Conservation (phyloP, 2,113 vertebrate species). For the Oceanodroma tethys region DNA sequence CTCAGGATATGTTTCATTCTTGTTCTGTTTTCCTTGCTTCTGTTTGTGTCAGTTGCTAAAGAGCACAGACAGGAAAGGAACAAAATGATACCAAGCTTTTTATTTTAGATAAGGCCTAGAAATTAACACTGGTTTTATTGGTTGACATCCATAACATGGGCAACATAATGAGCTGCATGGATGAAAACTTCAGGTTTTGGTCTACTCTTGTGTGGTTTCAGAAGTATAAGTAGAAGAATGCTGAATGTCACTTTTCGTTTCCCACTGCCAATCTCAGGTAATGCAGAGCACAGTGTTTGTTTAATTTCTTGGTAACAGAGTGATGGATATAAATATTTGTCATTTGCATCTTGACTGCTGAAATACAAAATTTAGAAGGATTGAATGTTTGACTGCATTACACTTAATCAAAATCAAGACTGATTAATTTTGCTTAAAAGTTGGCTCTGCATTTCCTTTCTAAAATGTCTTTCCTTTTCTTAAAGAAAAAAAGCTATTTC, state of each 20-base stretch:
- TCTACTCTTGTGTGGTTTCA: not conserved
- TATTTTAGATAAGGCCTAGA: not conserved
- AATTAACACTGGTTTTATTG: not conserved
- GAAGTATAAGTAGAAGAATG: not conserved
- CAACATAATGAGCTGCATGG: not conserved
- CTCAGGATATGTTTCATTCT: not conserved
- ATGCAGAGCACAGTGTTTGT: not conserved
- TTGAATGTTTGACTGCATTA: not conserved
- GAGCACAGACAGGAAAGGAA: not conserved
- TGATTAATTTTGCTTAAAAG: not conserved
- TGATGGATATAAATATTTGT: not conserved
- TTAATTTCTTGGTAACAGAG: not conserved
- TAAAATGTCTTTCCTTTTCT: not conserved
- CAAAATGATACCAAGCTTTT: not conserved
- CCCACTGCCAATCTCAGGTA: not conserved
- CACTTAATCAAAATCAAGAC: not conserved
- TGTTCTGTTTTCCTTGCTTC: not conserved
- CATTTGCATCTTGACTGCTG: not conserved
- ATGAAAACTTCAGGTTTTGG: not conserved
- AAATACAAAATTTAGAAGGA: not conserved
- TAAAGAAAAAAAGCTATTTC: not conserved
- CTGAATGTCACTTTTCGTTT: not conserved
- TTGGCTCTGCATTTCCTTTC: not conserved
- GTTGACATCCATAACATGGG: not conserved
- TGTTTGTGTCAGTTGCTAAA: not conserved